These are phyloP conservation scores for Ceratitis capitata DNA, from an alignment of 1,140 invertebrate genomes.

Conservation along the genomic window DNA sequence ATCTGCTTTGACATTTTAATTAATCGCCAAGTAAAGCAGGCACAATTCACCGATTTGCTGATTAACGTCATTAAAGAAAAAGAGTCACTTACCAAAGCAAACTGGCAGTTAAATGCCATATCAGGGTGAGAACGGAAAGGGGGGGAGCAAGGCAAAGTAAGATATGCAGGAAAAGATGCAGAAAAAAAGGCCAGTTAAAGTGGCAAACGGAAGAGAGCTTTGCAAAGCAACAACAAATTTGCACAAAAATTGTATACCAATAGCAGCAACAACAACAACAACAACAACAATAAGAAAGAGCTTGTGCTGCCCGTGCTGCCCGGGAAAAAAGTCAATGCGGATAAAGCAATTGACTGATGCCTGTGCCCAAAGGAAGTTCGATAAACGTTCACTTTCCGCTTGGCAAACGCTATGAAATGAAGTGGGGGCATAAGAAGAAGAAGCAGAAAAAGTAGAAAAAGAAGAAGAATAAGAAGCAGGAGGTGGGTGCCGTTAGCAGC, in stretches of 20 bases:
- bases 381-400: slow-evolving; percentile 16
- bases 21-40: slow-evolving; percentile 23
- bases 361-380: slow-evolving; percentile 10
- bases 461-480: too few relatives aligned
- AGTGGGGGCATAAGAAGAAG: not conserved
- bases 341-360: slow-evolving; percentile 30
- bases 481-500: not conserved
- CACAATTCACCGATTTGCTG: slow-evolving; percentile 32
- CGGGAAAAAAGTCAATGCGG: slow-evolving; percentile 5
- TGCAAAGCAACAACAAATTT: not conserved
- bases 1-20: slow-evolving; percentile 31
- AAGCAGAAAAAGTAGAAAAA: too few relatives aligned
- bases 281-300: not conserved
- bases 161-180: too few relatives aligned
- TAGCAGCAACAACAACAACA: not conserved
- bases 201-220: not conserved
- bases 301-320: not conserved
- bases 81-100: slow-evolving; percentile 4
- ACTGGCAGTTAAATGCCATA: slow-evolving; percentile 30
- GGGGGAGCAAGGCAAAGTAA: too few relatives aligned
- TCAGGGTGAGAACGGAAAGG: too few relatives aligned
- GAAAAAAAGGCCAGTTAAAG: not conserved
- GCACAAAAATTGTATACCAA: too few relatives aligned
- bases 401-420: not conserved
- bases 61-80: slow-evolving; percentile 34